Evolutionary conservation across 2,797 vertebrate species (phyloP).

Genomic region (Pangasius macronema): DNA sequence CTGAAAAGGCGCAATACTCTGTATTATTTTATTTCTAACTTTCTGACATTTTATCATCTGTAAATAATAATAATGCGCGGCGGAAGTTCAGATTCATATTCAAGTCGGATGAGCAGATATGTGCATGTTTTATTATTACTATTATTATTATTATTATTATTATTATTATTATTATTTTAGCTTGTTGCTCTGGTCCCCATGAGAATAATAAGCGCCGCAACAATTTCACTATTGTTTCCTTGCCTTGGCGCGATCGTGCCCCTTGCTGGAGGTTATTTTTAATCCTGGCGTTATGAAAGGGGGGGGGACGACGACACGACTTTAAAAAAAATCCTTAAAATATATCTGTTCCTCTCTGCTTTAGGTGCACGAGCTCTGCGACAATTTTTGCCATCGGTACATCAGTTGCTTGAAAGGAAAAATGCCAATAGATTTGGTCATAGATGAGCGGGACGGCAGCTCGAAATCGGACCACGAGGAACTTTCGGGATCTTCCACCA

Average conservation of each 20-base stretch:
- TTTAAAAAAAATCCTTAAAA: constrained; percentile 53
- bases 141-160: constrained; percentile 59
- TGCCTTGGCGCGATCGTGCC: constrained; percentile 78
- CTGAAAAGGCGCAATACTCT: constrained; percentile 1
- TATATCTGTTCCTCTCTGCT: constrained; percentile 60
- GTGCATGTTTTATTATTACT: constrained; percentile 17
- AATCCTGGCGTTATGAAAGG: constrained; percentile 67
- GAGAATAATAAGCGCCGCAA: constrained; percentile 90
- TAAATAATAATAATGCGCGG: neutral
- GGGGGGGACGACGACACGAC: neutral
- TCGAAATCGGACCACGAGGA: constrained; percentile 99
- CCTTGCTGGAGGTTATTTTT: constrained; percentile 85
- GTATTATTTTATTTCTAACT: neutral
- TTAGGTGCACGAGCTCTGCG: constrained; percentile 99
- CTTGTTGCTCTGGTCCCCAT: constrained; percentile 93
- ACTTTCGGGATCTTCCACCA: constrained; percentile 97
- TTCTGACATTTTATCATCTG: neutral
- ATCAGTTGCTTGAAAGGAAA: constrained; percentile 99
- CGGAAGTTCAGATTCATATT: neutral
- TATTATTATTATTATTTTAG: constrained; percentile 66
- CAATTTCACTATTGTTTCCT: constrained; percentile 97
- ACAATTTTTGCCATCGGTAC: constrained; percentile 99
- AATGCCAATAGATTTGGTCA: constrained; percentile 99
- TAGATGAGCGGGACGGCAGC: constrained; percentile 97
- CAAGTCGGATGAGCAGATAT: neutral